phyloP scores from a whole-genome alignment of 2,113 vertebrate species.

The Cygnus atratus region DNA sequence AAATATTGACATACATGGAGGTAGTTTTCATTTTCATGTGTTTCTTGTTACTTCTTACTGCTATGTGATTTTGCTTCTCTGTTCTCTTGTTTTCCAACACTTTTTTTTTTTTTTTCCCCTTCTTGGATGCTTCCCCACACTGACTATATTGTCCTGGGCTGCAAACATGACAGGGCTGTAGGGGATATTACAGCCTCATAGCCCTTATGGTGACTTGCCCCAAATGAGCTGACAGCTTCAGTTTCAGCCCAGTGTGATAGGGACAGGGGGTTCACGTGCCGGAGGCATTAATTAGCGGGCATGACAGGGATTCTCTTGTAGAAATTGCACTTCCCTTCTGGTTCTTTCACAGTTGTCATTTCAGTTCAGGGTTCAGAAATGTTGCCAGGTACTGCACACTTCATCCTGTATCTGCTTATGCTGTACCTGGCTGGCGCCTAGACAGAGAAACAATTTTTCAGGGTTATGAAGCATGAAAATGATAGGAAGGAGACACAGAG shows the following conservation, averaged over 20 bases:
- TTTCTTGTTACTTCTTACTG: conserved; percentile 59
- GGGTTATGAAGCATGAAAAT: neutral
- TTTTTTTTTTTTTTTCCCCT: neutral
- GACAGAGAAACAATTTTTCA: neutral
- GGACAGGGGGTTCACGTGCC: neutral
- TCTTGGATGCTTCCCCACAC: neutral
- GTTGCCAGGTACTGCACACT: neutral
- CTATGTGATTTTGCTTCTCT: conserved; percentile 20
- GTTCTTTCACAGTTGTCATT: neutral
- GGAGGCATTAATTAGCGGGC: neutral
- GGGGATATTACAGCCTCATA: neutral
- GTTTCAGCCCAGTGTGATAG: neutral
- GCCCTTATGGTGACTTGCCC: neutral
- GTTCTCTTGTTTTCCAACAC: neutral
- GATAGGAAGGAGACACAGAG: neutral
- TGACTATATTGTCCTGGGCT: neutral
- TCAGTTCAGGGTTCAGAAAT: neutral
- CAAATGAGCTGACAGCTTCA: neutral
- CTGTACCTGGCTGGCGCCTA: neutral
- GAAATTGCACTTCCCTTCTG: neutral
- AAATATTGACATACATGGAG: conserved; percentile 69
- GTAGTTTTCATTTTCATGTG: conserved; percentile 56
- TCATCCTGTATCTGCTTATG: neutral
- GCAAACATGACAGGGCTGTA: neutral
- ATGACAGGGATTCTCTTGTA: neutral